Evolutionary conservation across 2,113 vertebrate genomes (phyloP).

Genomic region (Syngnathoides biaculeatus): DNA sequence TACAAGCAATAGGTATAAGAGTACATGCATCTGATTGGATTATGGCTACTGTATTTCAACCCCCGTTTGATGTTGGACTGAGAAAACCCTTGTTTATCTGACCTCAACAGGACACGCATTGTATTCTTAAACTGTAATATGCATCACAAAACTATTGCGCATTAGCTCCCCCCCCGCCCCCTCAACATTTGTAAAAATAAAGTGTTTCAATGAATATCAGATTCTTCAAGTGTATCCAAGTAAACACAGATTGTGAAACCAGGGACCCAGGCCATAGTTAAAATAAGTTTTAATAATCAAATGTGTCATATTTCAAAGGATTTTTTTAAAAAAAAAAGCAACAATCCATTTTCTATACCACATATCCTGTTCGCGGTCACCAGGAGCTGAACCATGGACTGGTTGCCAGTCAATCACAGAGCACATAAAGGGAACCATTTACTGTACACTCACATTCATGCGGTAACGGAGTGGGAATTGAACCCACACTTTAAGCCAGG

Average conservation of each 20-base stretch:
- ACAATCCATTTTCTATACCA: neutral
- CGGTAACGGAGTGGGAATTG: neutral
- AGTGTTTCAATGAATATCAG: neutral
- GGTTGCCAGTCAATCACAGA: neutral
- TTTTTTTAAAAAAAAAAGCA: neutral
- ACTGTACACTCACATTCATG: neutral
- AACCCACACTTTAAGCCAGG: neutral
- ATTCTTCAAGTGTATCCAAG: neutral
- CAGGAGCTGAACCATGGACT: neutral
- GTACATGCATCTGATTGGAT: neutral
- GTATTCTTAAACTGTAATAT: no score
- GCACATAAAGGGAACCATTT: neutral
- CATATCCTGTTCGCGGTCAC: neutral
- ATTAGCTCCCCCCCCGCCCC: no score
- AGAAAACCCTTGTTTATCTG: neutral
- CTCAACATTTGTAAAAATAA: neutral
- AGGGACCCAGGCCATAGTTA: neutral
- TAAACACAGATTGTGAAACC: neutral
- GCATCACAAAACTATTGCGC: no score
- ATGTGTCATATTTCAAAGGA: neutral
- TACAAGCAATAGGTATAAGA: neutral
- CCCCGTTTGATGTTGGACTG: neutral
- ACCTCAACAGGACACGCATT: neutral
- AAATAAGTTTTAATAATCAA: neutral
- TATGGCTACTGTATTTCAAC: neutral